Evolutionary conservation across 2,113 vertebrate species (phyloP).

Genomic region (Capreolus pygargus): DNA sequence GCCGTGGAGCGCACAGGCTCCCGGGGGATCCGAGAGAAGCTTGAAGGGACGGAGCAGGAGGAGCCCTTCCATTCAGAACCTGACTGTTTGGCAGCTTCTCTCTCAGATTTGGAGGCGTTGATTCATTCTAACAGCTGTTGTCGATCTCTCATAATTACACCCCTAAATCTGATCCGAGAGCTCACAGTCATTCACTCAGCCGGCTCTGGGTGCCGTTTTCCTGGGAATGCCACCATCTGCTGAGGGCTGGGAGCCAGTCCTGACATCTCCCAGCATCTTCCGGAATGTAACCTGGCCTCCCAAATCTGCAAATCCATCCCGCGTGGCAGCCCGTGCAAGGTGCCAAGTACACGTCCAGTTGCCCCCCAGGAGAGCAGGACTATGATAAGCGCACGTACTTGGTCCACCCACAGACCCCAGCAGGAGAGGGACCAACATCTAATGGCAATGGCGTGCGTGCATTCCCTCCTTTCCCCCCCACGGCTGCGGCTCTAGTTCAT

Average conservation of each 20-base stretch:
- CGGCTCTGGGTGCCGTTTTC: background rate
- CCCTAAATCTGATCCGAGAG: background rate
- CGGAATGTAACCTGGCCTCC: background rate
- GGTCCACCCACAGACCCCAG: background rate
- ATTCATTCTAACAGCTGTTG: slow-evolving; percentile 44
- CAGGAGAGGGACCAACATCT: background rate
- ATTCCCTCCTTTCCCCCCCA: background rate
- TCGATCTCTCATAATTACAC: background rate
- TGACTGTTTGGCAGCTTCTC: background rate
- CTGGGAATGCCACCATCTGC: slow-evolving; percentile 62
- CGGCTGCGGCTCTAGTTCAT: background rate
- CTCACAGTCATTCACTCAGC: background rate
- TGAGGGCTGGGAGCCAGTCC: background rate
- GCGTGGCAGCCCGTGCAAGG: accelerated
- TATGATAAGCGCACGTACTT: accelerated
- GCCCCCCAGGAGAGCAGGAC: background rate
- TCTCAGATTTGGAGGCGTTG: background rate
- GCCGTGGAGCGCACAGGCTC: background rate
- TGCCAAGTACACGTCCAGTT: accelerated
- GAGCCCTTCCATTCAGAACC: slow-evolving; percentile 19
- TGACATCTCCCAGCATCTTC: background rate
- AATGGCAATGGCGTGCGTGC: accelerated
- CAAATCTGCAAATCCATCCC: background rate
- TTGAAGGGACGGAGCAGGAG: background rate
- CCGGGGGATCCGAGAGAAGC: background rate